phyloP scores from a whole-genome alignment of 2,113 vertebrate genomes.

The Bambusicola thoracicus region DNA sequence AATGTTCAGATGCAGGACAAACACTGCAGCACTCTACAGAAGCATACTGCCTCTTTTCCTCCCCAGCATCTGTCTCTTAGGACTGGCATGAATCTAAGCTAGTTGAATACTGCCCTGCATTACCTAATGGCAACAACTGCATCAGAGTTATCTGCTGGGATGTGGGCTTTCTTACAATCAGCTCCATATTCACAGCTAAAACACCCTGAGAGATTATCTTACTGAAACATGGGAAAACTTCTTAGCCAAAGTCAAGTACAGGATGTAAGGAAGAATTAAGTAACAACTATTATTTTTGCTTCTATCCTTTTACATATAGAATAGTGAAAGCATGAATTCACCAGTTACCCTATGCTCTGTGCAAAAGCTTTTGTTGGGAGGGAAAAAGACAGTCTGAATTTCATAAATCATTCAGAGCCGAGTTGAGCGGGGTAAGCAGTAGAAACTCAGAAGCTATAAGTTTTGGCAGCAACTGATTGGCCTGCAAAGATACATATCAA shows the following conservation, averaged over 20 bases:
- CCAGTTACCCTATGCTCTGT: background rate
- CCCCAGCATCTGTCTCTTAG: background rate
- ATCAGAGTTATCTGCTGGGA: background rate
- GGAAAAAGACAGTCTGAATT: background rate
- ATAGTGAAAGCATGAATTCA: background rate
- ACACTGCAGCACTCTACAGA: background rate
- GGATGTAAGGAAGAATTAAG: background rate
- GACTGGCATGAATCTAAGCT: background rate
- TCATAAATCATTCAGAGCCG: background rate
- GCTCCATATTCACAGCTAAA: background rate
- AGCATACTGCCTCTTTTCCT: fast-evolving
- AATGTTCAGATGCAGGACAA: background rate
- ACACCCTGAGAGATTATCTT: background rate
- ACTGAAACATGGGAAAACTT: background rate
- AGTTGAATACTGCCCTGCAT: background rate
- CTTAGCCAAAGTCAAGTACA: background rate
- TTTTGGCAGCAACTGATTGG: background rate
- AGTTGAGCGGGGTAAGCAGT: background rate
- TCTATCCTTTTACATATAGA: background rate
- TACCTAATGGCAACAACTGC: background rate
- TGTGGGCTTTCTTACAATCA: background rate
- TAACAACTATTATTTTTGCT: background rate
- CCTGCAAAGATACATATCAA: background rate
- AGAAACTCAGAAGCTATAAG: background rate
- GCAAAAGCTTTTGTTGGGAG: background rate